Percentiles rank a stretch among this genome's conserved stretches.
These are phyloP conservation scores for Campaea margaritaria DNA, from an alignment of 2,888 invertebrate species.

Conservation along the genomic window DNA sequence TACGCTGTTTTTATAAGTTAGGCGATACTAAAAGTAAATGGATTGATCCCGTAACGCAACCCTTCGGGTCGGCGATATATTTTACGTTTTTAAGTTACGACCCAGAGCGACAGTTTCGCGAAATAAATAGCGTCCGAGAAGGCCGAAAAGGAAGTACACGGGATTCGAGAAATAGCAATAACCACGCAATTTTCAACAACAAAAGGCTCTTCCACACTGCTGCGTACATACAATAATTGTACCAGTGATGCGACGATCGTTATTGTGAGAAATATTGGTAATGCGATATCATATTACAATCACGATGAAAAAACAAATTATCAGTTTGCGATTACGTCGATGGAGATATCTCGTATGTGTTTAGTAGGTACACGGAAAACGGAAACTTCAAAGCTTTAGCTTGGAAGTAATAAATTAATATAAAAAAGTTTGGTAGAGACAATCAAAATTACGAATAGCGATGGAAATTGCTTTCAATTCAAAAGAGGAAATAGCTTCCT, in stretches of 20 bases:
- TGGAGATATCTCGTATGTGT: too few relatives aligned
- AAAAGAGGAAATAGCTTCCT: slow-evolving; percentile 29
- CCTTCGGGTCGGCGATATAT: slow-evolving; percentile 36
- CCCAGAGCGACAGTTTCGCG: slow-evolving; percentile 36
- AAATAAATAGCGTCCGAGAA: slow-evolving; percentile 37
- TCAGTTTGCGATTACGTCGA: too few relatives aligned
- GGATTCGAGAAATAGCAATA: not conserved
- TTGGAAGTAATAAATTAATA: too few relatives aligned
- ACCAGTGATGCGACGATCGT: too few relatives aligned
- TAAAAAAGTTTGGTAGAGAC: not conserved
- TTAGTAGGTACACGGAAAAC: too few relatives aligned
- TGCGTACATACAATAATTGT: too few relatives aligned
- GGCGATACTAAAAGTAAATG: slow-evolving; percentile 35
- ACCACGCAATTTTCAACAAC: not conserved
- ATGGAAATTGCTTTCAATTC: slow-evolving; percentile 16
- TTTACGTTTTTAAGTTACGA: slow-evolving; percentile 46
- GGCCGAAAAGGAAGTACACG: slow-evolving; percentile 14
- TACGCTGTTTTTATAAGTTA: slow-evolving; percentile 20
- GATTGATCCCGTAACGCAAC: slow-evolving; percentile 34
- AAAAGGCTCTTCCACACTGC: too few relatives aligned
- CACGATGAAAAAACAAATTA: not conserved
- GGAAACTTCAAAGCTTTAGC: too few relatives aligned
- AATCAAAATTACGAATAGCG: not conserved
- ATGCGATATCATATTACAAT: not conserved
- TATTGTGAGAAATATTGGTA: not conserved